Percentiles rank a stretch among this genome's conserved stretches.
Conservation (phyloP, 2,797 vertebrate genomes). For the Muscicapa comitata region DNA sequence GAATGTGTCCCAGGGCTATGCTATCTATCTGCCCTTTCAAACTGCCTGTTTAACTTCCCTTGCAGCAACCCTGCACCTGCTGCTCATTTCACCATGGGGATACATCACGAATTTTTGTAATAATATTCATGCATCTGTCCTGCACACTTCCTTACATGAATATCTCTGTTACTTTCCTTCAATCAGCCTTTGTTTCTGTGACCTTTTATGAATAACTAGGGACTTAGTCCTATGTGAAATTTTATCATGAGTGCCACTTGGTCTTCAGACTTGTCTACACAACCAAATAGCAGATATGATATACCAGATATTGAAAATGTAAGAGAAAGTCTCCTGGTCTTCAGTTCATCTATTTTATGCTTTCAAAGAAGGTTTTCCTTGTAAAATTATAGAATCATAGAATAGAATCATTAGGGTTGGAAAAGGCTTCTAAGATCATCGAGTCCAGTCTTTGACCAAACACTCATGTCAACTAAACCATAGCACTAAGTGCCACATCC, state of each 20-base stretch:
- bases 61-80: slow-evolving; percentile 29
- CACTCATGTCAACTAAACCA: too few species aligned
- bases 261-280: background rate
- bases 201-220: slow-evolving; percentile 1
- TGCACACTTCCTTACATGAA: background rate
- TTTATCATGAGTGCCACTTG: background rate
- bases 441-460: background rate
- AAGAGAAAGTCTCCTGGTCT: background rate
- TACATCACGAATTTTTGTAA: background rate
- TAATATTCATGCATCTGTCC: slow-evolving; percentile 27
- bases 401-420: background rate
- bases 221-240: background rate
- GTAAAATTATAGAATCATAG: background rate
- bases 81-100: slow-evolving; percentile 27
- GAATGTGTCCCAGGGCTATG: slow-evolving; percentile 17
- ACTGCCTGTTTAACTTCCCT: slow-evolving; percentile 28
- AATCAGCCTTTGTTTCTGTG: background rate
- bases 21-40: slow-evolving; percentile 32
- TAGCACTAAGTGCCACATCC: background rate
- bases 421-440: background rate
- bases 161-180: slow-evolving; percentile 21
- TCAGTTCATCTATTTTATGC: background rate
- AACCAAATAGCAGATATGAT: background rate
- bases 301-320: background rate
- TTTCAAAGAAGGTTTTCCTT: background rate